Base-by-base conservation (phyloP, 2,797 vertebrate genomes). In the Gadopsis bispinosus region DNA sequence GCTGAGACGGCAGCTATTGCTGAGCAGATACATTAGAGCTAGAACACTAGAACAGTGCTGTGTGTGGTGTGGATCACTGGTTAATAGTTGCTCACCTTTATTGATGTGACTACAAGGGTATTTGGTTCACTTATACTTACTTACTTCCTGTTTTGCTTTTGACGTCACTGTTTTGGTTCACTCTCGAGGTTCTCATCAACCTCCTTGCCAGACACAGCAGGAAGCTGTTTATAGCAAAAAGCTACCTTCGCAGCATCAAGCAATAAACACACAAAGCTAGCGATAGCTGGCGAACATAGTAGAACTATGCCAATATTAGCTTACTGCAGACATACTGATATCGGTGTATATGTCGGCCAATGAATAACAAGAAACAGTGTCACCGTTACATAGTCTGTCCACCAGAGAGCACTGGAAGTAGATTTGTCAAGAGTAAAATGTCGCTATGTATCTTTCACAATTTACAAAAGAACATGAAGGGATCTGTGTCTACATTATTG, bases 21-120 rank as follows among this genome's bases (percentile, higher is more conserved):
- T 59, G 65, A 79, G 31, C 35, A 31, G 61, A 75, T 37, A 56
- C 41, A 60, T 29, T 29, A 37, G 22, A 79, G 35, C 22, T 22
- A 14, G 26, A 69, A 63, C 37, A 67, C 20, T n/a, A 1, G 12
- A 22, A 55, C 7, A 41, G 16, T 54, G 20, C 58, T 39, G 47
- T 59, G 9, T 59, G 43, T 60, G n/a, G 45, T 45, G 26, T 56
- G 4, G 22, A 41, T 19, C 14, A 26, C n/a, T 20, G 20, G 17
- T 37, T 5, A 41, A 68, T 41, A 33, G 31, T 74, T 16, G 2
- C 22, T 50, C 12, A 58, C 22, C 31, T 79, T 55, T 9, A 67
- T 72, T 33, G 16, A 55, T 31, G 8, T 75, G 22, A 50, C 33
- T 29, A n/a, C 13, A 60, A 26, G 19, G 13, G 12, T 17, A 29